phyloP scores from a whole-genome alignment of 2,113 vertebrate species.

The Panthera leo region DNA sequence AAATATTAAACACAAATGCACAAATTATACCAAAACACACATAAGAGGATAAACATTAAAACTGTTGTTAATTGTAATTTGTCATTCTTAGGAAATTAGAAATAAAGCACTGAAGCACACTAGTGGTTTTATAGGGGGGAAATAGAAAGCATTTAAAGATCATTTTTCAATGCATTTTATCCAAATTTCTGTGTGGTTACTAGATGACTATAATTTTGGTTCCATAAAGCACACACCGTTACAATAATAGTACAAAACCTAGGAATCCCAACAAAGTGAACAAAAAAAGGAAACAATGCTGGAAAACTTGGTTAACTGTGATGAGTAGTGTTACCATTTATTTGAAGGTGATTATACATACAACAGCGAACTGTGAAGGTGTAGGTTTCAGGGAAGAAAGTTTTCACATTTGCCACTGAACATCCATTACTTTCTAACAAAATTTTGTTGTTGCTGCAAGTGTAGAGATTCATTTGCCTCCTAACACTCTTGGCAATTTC shows the following conservation, averaged over 20 bases:
- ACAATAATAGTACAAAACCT: not conserved
- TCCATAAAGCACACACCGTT: not conserved
- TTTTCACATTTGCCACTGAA: not conserved
- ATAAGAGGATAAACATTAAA: not conserved
- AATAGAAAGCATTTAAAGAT: not conserved
- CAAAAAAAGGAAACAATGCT: not conserved
- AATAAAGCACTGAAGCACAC: not conserved
- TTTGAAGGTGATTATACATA: not conserved
- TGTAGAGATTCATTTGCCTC: not conserved
- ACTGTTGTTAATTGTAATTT: not conserved
- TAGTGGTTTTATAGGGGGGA: not conserved
- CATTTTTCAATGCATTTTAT: not conserved
- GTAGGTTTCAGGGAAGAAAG: not conserved
- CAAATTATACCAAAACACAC: not conserved
- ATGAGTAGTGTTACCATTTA: not conserved
- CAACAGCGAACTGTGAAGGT: not conserved
- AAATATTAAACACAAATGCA: not conserved
- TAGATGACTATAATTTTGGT: not conserved
- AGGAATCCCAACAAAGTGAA: not conserved
- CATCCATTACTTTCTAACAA: not conserved
- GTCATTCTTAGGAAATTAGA: not conserved
- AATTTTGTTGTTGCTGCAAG: not conserved
- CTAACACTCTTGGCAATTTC: not conserved
- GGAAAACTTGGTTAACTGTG: not conserved
- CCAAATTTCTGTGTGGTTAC: not conserved